A percentile compares a stretch with the other conserved stretches of the same genome.
phyloP scores from a whole-genome alignment of 1,140 invertebrate species.

The Polyergus mexicanus region DNA sequence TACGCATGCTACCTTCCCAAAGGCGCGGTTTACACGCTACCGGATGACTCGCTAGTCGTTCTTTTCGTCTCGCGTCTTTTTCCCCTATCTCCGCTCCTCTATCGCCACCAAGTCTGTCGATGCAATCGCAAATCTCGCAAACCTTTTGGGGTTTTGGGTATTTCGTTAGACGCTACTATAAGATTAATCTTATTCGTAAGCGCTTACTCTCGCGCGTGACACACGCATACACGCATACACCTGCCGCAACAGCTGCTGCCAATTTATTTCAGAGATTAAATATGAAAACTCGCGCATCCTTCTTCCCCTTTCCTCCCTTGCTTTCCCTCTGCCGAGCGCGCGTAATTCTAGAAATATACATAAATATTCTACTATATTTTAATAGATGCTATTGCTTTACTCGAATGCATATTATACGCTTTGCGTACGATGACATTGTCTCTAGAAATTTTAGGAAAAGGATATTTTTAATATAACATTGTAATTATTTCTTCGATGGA shows the following conservation, averaged over 20 bases:
- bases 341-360: background rate
- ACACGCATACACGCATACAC: background rate
- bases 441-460: background rate
- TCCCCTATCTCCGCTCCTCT: background rate
- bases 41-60: constrained; percentile 71
- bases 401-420: background rate
- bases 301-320: background rate
- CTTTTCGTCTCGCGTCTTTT: constrained; percentile 53
- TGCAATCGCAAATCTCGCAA: background rate
- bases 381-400: background rate
- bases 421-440: background rate
- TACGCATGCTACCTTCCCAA: constrained; percentile 70
- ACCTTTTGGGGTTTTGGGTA: background rate
- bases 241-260: constrained; percentile 82
- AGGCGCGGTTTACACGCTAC: constrained; percentile 78
- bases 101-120: background rate
- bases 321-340: background rate
- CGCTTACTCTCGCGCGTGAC: background rate
- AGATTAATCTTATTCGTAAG: background rate
- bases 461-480: background rate
- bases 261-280: constrained; percentile 85
- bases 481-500: background rate
- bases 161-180: background rate
- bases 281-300: constrained; percentile 52
- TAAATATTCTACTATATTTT: background rate